Conservation (phyloP, 2,113 vertebrate species). For the Phalacrocorax carbo region DNA sequence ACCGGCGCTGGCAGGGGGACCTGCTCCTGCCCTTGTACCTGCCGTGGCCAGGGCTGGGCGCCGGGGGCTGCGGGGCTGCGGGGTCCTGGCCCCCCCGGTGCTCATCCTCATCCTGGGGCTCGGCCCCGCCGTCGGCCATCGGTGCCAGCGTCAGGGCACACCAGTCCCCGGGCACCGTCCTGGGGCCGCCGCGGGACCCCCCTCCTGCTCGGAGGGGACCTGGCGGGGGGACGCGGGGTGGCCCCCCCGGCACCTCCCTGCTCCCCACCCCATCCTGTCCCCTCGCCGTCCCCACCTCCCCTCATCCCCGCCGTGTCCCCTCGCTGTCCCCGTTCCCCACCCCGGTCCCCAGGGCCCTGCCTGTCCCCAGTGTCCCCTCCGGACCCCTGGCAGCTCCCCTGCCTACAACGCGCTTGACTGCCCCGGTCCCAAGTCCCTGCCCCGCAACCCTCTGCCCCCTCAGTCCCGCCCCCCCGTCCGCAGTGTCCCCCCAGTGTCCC, state of each 20-base stretch:
- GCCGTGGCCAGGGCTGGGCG: not conserved
- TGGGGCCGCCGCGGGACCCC: not conserved
- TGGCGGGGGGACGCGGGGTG: not conserved
- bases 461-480: too few species aligned
- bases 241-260: not conserved
- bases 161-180: not conserved
- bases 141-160: not conserved
- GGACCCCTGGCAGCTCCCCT: not conserved
- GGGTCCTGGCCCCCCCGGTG: not conserved
- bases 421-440: too few species aligned
- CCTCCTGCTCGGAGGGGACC: not conserved
- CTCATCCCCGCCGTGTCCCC: not conserved
- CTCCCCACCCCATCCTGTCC: not conserved
- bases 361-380: not conserved
- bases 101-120: not conserved
- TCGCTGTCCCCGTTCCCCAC: not conserved
- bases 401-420: not conserved
- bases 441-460: too few species aligned
- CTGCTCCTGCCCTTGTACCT: not conserved
- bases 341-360: not conserved
- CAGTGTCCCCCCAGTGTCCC: too few species aligned
- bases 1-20: not conserved
- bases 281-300: not conserved
- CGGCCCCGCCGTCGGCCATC: not conserved
- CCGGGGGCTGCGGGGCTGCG: not conserved